Conservation (phyloP, 2,797 vertebrate species). For the Eulemur albifrons region DNA sequence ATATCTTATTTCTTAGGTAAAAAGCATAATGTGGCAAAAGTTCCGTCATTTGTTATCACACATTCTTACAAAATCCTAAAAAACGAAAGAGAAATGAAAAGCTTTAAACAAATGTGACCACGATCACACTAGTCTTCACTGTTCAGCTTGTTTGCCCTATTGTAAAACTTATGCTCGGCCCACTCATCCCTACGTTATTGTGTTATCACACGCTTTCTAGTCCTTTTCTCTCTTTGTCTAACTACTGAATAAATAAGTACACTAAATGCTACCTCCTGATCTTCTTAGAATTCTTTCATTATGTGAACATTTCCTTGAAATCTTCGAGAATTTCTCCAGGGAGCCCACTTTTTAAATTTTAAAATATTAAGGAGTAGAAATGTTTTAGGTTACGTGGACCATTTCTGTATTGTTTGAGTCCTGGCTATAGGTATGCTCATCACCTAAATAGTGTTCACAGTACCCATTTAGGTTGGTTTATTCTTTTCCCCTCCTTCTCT, state of each 20-base stretch:
- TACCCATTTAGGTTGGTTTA: no score
- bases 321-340: not conserved
- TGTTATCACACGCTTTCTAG: not conserved
- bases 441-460: no score
- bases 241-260: not conserved
- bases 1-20: not conserved
- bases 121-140: not conserved
- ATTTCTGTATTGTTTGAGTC: no score
- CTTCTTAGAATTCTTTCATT: not conserved
- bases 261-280: not conserved
- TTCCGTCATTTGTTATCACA: not conserved
- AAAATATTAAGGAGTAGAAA: no score
- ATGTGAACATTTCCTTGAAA: not conserved
- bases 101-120: not conserved
- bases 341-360: not conserved
- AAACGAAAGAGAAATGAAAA: not conserved
- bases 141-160: not conserved
- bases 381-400: no score
- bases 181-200: not conserved
- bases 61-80: not conserved
- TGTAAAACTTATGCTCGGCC: not conserved
- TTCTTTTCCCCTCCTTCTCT: not conserved
- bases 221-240: not conserved
- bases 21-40: not conserved
- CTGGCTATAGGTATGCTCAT: no score